These are phyloP conservation scores for Nothobranchius kuhntae DNA, from an alignment of 2,113 vertebrate species.

Conservation along the genomic window DNA sequence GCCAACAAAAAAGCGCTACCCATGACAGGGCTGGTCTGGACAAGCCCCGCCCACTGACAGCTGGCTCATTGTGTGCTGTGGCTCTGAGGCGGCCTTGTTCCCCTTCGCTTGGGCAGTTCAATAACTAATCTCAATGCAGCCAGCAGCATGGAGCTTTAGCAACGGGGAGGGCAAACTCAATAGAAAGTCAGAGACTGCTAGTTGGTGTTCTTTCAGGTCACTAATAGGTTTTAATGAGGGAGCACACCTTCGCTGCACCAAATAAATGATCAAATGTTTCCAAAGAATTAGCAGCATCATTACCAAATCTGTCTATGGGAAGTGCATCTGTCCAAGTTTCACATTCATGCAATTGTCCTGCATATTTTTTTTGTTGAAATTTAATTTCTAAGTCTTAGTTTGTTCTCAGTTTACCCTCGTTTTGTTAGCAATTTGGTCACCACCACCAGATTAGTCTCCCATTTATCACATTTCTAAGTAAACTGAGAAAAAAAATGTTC, in stretches of 20 bases:
- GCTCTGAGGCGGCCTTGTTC: conserved; percentile 71
- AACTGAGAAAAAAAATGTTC: no score
- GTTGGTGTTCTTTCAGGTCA: conserved; percentile 25
- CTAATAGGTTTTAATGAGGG: conserved; percentile 1
- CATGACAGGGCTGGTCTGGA: conserved; percentile 57
- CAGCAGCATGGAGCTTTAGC: conserved; percentile 60
- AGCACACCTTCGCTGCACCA: conserved; percentile 1
- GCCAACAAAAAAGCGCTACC: conserved; percentile 55
- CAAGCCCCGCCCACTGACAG: conserved; percentile 73
- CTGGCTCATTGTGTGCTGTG: conserved; percentile 72
- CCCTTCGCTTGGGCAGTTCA: conserved; percentile 71
- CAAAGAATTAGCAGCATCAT: no score
- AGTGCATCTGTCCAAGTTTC: no score
- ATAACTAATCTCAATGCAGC: conserved; percentile 78
- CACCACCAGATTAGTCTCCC: no score
- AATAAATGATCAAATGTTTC: neutral
- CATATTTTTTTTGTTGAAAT: no score
- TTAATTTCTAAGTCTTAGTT: no score
- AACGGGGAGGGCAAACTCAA: conserved; percentile 53
- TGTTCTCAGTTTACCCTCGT: no score
- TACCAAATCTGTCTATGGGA: no score
- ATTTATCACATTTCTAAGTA: no score
- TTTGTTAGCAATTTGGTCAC: no score
- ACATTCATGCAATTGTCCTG: no score
- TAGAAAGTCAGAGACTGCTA: conserved; percentile 59